phyloP scores from a whole-genome alignment of 2,113 vertebrate genomes.

The Hippolais icterina region DNA sequence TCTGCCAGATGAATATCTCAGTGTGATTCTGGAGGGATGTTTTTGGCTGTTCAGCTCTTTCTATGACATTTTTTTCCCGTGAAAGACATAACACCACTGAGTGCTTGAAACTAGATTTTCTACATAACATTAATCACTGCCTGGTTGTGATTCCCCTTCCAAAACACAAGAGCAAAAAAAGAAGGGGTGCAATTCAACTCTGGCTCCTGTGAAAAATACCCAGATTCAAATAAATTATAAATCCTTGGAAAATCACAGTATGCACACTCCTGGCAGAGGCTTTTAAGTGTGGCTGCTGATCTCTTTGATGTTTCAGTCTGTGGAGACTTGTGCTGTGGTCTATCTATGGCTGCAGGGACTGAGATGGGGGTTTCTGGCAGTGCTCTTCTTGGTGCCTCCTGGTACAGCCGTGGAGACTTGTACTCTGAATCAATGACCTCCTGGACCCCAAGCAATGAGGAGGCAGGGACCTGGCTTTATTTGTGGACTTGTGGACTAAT shows the following conservation, averaged over 20 bases:
- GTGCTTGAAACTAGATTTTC: background rate
- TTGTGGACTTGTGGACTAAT: background rate
- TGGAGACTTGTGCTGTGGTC: background rate
- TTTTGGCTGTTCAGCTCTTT: background rate
- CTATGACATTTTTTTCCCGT: background rate
- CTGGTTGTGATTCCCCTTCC: background rate
- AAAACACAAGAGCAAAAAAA: background rate
- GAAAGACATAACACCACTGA: background rate
- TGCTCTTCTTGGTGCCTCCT: background rate
- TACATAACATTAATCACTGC: background rate
- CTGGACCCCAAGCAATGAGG: rapidly evolving
- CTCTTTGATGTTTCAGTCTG: background rate
- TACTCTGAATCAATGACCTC: background rate
- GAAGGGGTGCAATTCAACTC: background rate
- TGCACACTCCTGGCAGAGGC: background rate
- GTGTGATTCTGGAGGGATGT: background rate
- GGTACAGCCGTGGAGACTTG: background rate
- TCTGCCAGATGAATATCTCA: background rate
- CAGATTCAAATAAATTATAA: background rate
- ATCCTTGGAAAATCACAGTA: background rate
- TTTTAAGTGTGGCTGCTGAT: background rate
- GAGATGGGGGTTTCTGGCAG: background rate
- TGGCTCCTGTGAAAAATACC: background rate
- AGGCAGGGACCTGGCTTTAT: background rate
- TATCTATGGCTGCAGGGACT: background rate